Evolutionary conservation across 92 coral and sea anemone genomes (phyloP), one percentile per base, ranked within the genome.

Genomic region (Meandrina meandrites): DNA sequence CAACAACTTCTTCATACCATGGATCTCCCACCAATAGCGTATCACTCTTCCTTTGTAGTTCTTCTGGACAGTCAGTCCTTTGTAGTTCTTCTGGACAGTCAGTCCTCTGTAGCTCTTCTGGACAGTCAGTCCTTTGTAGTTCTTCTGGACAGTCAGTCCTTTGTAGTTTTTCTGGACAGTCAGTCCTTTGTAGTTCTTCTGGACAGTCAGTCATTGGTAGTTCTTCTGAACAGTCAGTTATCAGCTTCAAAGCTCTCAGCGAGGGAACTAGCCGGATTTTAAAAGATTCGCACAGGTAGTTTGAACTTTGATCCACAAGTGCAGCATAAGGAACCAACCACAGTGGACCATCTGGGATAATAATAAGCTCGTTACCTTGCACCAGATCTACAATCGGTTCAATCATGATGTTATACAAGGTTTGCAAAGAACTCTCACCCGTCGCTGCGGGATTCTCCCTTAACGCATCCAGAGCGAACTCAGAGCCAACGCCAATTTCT

Each of bases 261-360:
- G 76, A 71, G 42, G 76, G 76, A 71, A 71, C 11, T 4, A 71
- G 21, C 22, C 76, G 17, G 76, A 71, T 34, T 71, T 22, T 34
- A 13, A 31, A 35, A 12, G 76, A 71, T 15, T 71, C 76, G 34
- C 76, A 71, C 17, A 71, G 76, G 45, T 71, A 71, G 8, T 71
- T 71, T 48, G 76, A 71, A 71, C 34, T 21, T 3, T 4, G 45
- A 31, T 71, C 76, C 76, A 71, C 8, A 1, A 71, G 22, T 16
- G 76, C 76, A 35, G 42, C 22, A 21, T 10, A 71, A 13, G 76
- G 76, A 34, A 21, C 76, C 45, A 71, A 24, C 76, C 76, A 71
- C 48, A 71, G 47, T 32, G 76, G 76, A 12, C 76, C 76, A 71
- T 71, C 76, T 11, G 76, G 45, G 76, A 71, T 48, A 71, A 71